Base-by-base conservation (phyloP, 2,113 vertebrate genomes). In the Phrynocephalus versicolor region DNA sequence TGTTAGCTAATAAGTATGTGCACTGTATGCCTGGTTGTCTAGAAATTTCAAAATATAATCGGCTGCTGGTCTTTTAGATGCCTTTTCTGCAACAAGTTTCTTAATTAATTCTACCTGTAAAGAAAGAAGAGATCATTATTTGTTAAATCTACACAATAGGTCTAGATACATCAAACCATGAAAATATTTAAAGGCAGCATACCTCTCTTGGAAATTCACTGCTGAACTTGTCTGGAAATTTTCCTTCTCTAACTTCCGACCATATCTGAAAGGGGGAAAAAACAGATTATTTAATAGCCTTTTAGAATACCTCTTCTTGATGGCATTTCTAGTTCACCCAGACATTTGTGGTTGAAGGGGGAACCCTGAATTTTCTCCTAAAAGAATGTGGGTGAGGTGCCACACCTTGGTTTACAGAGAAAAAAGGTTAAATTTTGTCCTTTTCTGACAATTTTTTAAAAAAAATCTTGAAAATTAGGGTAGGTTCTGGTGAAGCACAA, bases 21-120 rank as follows among this genome's bases (percentile, higher is more conserved):
- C 9, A 2, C 0, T 18, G 9, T 3, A 15, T 10, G 1, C 3
- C 1, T 19, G 0, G 6, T 9, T 3, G 6, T 2, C 65, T 65
- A 81, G 2, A 10, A 65, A 79, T 15, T 3, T 35, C 82, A 94
- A 62, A 70, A 94, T 89, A 60, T 65, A 21, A 27, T 4, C 13
- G 41, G 91, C 51, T 3, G 45, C 25, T 58, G 91, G 89, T 69
- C 93, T 88, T 3, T 78, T 0, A 62, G 0, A 30, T 67, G 88
- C 90, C 0, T 93, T 30, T 4, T 19, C 1, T 35, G 89, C 77
- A 37, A 95, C 79, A 82, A 94, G 81, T 80, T 82, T 88, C 37
- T 9, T 1, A 10, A 95, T 76, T 74, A 94, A 79, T 2, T 0
- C 0, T 89, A 71, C 65, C 94, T 95, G 88, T 83, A 95, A 94